Evolutionary conservation across 1,140 invertebrate genomes (phyloP).

Genomic region (Zaprionus ornatus): DNA sequence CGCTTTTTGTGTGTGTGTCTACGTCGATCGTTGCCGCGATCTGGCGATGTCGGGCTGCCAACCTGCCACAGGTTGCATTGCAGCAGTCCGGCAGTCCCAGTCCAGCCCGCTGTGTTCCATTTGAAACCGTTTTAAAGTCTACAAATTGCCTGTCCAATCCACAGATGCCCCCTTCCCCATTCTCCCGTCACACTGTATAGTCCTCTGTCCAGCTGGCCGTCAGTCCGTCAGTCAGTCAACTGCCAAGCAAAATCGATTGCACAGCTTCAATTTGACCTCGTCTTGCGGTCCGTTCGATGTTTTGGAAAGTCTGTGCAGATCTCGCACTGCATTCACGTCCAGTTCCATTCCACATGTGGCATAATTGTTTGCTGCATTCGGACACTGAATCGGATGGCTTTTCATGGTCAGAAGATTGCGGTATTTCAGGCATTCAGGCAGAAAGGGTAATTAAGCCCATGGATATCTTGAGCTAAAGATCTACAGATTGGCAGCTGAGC

Average conservation of each 20-base stretch:
- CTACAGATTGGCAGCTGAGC: neutral
- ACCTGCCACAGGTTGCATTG: conserved; percentile 36
- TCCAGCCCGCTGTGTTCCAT: conserved; percentile 45
- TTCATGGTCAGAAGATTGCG: conserved; percentile 7
- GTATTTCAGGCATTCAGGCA: neutral
- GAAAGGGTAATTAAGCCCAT: neutral
- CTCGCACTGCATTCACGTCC: conserved; percentile 38
- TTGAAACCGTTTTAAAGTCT: conserved; percentile 77
- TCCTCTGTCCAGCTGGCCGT: conserved; percentile 16
- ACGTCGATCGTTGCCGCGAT: conserved; percentile 27
- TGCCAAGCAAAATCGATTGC: conserved; percentile 66
- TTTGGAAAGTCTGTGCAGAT: conserved; percentile 60
- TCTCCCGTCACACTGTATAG: conserved; percentile 12
- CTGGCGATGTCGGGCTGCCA: conserved; percentile 17
- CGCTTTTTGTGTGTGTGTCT: conserved; percentile 43
- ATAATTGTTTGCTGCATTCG: conserved; percentile 41
- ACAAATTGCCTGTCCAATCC: conserved; percentile 77
- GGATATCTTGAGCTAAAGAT: neutral
- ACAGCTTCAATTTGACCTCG: conserved; percentile 67
- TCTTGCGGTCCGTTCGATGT: conserved; percentile 38
- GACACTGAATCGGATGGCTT: neutral
- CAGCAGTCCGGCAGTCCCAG: neutral
- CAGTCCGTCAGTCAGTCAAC: conserved; percentile 62
- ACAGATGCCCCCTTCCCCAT: conserved; percentile 16
- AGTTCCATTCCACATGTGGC: conserved; percentile 48